phyloP scores from a whole-genome alignment of 92 coral and sea anemone species.

The Isaurus tuberculatus region DNA sequence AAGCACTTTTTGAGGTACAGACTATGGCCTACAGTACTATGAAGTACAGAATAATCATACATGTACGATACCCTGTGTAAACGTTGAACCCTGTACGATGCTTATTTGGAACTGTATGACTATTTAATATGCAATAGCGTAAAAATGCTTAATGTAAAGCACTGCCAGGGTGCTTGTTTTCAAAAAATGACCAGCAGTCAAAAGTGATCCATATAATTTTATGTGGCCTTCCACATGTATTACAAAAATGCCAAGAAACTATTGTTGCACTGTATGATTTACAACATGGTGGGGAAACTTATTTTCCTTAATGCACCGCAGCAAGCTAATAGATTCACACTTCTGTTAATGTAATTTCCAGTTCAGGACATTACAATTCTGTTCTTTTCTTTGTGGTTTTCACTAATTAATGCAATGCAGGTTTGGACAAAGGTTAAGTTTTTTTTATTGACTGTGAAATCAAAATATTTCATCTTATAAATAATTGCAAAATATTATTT shows the following conservation, averaged over 20 bases:
- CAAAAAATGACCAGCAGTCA: constrained; percentile 1
- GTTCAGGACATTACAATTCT: no score
- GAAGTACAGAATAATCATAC: neutral
- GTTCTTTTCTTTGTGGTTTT: constrained; percentile 1
- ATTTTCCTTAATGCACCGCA: no score
- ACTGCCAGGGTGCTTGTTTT: neutral
- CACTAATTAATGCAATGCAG: constrained; percentile 20
- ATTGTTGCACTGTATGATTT: constrained; percentile 3
- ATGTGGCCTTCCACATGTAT: constrained; percentile 19
- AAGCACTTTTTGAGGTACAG: neutral
- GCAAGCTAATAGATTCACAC: no score
- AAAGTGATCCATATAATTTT: constrained; percentile 8
- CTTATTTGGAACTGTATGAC: no score
- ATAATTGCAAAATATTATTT: constrained; percentile 22
- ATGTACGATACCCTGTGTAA: neutral
- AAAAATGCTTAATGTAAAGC: neutral
- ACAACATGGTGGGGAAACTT: neutral
- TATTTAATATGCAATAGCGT: neutral
- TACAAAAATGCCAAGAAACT: neutral
- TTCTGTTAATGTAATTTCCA: no score
- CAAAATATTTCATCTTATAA: neutral
- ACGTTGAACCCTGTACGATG: neutral
- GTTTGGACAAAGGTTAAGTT: constrained; percentile 34
- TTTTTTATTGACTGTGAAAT: constrained; percentile 32
- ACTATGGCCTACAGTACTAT: neutral